Evolutionary conservation across 92 coral and sea anemone genomes (phyloP).

Genomic region (Isaurus tuberculatus): DNA sequence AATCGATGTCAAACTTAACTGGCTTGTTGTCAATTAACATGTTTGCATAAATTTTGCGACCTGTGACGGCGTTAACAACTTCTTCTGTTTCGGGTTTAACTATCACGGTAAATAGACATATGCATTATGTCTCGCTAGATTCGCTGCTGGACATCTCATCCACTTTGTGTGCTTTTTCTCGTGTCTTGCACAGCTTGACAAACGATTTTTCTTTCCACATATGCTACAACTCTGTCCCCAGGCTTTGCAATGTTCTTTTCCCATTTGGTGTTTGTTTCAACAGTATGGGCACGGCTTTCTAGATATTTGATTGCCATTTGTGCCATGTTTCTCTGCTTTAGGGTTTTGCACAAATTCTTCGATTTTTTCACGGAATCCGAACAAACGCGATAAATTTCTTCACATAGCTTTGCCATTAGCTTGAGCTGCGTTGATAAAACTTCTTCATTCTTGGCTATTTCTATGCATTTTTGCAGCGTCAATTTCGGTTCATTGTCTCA

Average conservation of each 20-base stretch:
- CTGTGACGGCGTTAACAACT: neutral
- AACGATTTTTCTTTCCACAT: neutral
- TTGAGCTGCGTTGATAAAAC: too few relatives aligned
- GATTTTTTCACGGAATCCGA: too few relatives aligned
- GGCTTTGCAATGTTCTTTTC: neutral
- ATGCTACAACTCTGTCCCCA: neutral
- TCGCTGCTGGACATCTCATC: neutral
- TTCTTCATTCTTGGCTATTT: neutral
- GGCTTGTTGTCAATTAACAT: constrained; percentile 42
- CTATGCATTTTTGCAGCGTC: constrained; percentile 14
- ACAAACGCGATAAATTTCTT: too few relatives aligned
- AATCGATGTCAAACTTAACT: constrained; percentile 64
- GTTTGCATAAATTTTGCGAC: constrained; percentile 46
- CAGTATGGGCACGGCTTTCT: neutral
- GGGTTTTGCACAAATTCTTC: too few relatives aligned
- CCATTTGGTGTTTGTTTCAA: neutral
- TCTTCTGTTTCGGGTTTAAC: neutral
- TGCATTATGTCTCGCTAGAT: neutral
- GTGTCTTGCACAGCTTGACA: neutral
- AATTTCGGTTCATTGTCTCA: neutral
- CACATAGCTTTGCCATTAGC: too few relatives aligned
- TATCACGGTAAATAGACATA: neutral
- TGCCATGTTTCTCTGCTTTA: too few relatives aligned
- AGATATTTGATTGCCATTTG: neutral
- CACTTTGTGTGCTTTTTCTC: neutral